Conservation (phyloP, 2,888 invertebrate species). For the Nephrotoma appendiculata region DNA sequence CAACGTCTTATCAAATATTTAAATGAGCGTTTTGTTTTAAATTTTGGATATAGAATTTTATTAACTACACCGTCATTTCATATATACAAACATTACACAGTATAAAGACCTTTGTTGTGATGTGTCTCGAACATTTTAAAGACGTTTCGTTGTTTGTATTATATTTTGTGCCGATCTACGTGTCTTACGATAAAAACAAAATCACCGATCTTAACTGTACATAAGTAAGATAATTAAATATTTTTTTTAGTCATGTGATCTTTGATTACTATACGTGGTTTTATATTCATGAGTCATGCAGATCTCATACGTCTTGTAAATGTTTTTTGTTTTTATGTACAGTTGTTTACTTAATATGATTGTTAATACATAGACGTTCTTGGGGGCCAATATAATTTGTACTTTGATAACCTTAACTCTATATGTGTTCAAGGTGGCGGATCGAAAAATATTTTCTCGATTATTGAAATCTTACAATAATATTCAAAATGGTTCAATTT, state of each 20-base stretch:
- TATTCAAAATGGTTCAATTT: too few species aligned
- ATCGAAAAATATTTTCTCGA: too few species aligned
- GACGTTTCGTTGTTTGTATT: background rate
- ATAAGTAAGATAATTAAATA: background rate
- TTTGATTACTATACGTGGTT: background rate
- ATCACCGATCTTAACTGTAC: background rate
- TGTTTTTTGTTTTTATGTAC: background rate
- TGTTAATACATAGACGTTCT: background rate
- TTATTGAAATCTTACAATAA: too few species aligned
- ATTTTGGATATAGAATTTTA: background rate
- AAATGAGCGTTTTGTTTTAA: background rate
- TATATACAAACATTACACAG: background rate
- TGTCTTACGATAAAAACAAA: background rate
- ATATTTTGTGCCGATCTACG: background rate
- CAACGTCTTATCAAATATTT: background rate
- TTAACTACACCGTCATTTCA: background rate
- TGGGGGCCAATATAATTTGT: background rate
- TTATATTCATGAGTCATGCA: background rate
- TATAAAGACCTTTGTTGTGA: background rate
- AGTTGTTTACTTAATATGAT: background rate
- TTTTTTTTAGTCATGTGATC: background rate
- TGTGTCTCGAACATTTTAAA: background rate
- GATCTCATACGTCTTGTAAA: background rate
- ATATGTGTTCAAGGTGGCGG: too few species aligned
- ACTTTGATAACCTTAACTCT: background rate